A percentile compares a stretch with the other conserved stretches of the same genome.
Conservation (phyloP, 2,797 vertebrate genomes). For the Loris lydekkerianus region DNA sequence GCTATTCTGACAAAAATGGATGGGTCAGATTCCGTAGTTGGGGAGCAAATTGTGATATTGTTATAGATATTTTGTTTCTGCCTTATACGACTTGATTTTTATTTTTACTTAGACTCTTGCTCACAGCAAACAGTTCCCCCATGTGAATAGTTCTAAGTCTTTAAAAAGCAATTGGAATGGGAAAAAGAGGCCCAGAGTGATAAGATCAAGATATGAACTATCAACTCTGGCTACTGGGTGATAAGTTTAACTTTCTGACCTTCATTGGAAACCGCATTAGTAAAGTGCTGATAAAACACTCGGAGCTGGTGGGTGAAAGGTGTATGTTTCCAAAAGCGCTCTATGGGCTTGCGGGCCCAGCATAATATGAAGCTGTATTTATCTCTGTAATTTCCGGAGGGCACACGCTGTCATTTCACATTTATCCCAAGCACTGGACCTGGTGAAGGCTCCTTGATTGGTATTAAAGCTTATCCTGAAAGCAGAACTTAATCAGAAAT, state of each 20-base stretch:
- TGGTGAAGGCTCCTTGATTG: background rate
- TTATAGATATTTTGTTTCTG: slow-evolving; percentile 23
- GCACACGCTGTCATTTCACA: background rate
- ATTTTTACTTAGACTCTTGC: slow-evolving; percentile 58
- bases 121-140: slow-evolving; percentile 39
- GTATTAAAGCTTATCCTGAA: slow-evolving; percentile 49
- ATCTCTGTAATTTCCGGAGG: slow-evolving; percentile 62
- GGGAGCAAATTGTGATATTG: background rate
- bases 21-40: background rate
- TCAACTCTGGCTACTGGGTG: slow-evolving; percentile 60
- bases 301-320: background rate
- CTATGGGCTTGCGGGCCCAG: background rate
- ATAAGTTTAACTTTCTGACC: slow-evolving; percentile 76
- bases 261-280: slow-evolving; percentile 68
- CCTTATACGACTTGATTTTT: slow-evolving; percentile 28
- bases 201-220: slow-evolving; percentile 79
- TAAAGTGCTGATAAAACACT: slow-evolving; percentile 75
- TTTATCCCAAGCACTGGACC: slow-evolving; percentile 14
- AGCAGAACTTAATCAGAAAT: slow-evolving; percentile 32
- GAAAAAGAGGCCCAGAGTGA: slow-evolving; percentile 52
- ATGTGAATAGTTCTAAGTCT: slow-evolving; percentile 55
- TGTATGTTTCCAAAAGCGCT: slow-evolving; percentile 51
- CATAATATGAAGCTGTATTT: background rate
- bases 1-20: background rate
- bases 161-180: slow-evolving; percentile 71